phyloP scores from a whole-genome alignment of 64 coral and sea anemone genomes.

The Montipora capricornis region DNA sequence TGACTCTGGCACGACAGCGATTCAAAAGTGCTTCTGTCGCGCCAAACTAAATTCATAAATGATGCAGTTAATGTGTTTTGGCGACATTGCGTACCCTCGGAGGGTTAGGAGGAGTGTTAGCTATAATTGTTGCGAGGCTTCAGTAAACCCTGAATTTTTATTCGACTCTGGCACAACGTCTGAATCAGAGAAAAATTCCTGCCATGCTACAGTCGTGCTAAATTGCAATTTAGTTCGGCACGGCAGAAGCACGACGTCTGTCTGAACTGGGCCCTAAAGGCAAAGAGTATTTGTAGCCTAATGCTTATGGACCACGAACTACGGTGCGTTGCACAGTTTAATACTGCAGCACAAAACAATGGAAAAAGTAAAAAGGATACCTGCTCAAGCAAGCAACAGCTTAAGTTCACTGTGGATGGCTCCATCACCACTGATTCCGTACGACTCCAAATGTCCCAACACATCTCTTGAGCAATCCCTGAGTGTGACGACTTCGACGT shows the following conservation, averaged over 20 bases:
- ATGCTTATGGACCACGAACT: background rate
- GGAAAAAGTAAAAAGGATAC: background rate
- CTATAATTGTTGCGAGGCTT: background rate
- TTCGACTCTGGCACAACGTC: too few relatives aligned
- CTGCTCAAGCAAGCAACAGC: background rate
- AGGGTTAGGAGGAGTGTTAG: background rate
- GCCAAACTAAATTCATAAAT: constrained; percentile 19
- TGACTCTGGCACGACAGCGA: constrained; percentile 3
- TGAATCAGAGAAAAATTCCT: background rate
- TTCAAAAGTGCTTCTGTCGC: background rate
- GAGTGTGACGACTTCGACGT: background rate
- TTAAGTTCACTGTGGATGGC: background rate
- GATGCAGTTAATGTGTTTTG: constrained; percentile 25
- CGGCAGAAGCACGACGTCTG: constrained; percentile 40
- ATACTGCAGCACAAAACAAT: background rate
- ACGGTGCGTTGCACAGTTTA: background rate
- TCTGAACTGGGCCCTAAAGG: constrained; percentile 1
- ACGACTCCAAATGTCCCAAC: background rate
- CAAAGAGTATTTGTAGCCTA: background rate
- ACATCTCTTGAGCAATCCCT: background rate
- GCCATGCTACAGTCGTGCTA: constrained; percentile 26
- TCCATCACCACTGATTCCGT: background rate
- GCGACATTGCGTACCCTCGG: constrained; percentile 8
- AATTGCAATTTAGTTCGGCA: constrained; percentile 43
- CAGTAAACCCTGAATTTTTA: constrained; percentile 1